These are phyloP conservation scores for Cetonia aurata DNA, from an alignment of 2,888 invertebrate species.

Conservation along the genomic window DNA sequence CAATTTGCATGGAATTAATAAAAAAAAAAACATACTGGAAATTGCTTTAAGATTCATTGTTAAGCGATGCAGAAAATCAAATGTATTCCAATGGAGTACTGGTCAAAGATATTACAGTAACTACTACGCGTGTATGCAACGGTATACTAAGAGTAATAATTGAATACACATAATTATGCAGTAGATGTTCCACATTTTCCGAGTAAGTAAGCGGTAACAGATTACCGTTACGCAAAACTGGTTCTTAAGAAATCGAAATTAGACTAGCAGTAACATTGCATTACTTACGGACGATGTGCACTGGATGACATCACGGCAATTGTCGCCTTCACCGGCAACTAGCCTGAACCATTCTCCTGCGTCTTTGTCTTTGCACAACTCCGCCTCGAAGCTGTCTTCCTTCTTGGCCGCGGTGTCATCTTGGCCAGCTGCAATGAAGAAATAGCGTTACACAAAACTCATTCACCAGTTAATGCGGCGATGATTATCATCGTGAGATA, in stretches of 20 bases:
- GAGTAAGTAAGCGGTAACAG: not conserved
- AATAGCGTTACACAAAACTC: constrained; percentile 2
- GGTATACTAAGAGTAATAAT: no score
- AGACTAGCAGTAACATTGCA: not conserved
- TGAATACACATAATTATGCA: not conserved
- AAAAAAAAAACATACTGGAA: no score
- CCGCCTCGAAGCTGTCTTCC: constrained; percentile 89
- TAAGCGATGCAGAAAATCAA: no score
- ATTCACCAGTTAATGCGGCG: not conserved
- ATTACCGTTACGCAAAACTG: not conserved
- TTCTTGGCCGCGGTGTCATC: constrained; percentile 77
- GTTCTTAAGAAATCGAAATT: constrained; percentile 7
- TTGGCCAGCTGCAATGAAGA: constrained; percentile 45
- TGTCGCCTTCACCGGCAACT: constrained; percentile 90
- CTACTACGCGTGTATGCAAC: not conserved
- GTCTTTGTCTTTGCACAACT: constrained; percentile 94
- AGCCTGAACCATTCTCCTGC: constrained; percentile 96
- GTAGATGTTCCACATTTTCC: not conserved
- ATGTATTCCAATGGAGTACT: no score
- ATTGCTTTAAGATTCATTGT: no score
- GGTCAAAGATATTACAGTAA: no score
- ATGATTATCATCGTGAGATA: not conserved
- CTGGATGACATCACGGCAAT: constrained; percentile 95
- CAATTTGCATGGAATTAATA: no score
- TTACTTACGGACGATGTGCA: constrained; percentile 89